A percentile compares a stretch with the other conserved stretches of the same genome.
Evolutionary conservation across 2,797 vertebrate genomes (phyloP).

Genomic region (Rhyacichthys aspro): DNA sequence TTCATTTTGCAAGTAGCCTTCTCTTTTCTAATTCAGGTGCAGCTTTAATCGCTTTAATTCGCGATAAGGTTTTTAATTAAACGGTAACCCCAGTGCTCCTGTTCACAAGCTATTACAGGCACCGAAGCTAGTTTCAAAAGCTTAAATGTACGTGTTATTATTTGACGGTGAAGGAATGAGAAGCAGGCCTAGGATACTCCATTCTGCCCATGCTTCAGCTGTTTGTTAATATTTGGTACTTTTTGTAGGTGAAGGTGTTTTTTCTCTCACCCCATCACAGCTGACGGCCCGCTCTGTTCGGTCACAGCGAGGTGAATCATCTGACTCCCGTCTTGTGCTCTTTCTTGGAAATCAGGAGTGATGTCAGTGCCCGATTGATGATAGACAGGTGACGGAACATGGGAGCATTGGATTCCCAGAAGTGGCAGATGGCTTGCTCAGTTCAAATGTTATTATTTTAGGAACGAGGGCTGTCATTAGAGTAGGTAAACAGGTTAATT

Average conservation of each 20-base stretch:
- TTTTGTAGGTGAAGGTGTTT: background rate
- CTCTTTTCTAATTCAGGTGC: background rate
- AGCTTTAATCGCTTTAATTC: constrained; percentile 4
- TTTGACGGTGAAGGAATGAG: constrained; percentile 2
- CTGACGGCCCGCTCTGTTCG: constrained; percentile 9
- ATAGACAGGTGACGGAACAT: constrained; percentile 40
- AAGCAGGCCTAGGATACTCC: background rate
- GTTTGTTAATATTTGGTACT: constrained; percentile 10
- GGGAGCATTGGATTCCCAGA: constrained; percentile 10
- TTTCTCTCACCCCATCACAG: background rate
- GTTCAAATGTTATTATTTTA: constrained; percentile 10
- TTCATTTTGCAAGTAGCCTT: background rate
- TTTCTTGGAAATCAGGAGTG: constrained; percentile 36
- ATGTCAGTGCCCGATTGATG: constrained; percentile 25
- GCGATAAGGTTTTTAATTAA: constrained; percentile 15
- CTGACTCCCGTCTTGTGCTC: constrained; percentile 30
- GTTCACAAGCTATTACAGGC: constrained; percentile 1
- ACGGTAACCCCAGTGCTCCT: constrained; percentile 1
- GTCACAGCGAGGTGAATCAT: constrained; percentile 42
- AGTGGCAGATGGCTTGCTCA: constrained; percentile 30
- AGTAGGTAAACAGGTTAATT: constrained; percentile 37
- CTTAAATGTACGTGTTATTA: constrained; percentile 9
- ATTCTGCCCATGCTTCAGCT: constrained; percentile 9
- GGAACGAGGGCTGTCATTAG: constrained; percentile 20
- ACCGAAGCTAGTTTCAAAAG: constrained; percentile 1